These are phyloP conservation scores for Drosophila paulistorum DNA, from an alignment of 1,140 invertebrate species.

Conservation along the genomic window DNA sequence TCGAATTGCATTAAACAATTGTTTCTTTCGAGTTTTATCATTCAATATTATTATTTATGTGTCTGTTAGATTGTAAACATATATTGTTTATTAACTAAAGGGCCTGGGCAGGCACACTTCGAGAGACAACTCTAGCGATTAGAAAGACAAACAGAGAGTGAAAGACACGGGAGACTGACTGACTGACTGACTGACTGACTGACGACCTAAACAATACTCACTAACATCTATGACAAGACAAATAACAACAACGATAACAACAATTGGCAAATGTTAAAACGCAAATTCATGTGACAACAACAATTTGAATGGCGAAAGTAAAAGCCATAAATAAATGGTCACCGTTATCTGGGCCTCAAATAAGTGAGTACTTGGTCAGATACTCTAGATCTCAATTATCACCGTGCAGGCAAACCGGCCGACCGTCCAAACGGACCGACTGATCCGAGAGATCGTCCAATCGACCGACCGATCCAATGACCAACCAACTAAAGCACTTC, in stretches of 20 bases:
- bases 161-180: not conserved
- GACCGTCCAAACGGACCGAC: not conserved
- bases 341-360: slow-evolving; percentile 6
- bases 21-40: too few relatives aligned
- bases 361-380: slow-evolving; percentile 2
- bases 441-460: not conserved
- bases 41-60: not conserved
- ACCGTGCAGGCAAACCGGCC: not conserved
- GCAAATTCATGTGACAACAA: slow-evolving; percentile 44
- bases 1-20: too few relatives aligned
- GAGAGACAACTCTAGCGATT: not conserved
- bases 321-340: slow-evolving; percentile 1
- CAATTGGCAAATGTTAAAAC: slow-evolving; percentile 21
- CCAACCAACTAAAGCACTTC: not conserved
- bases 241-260: slow-evolving; percentile 1
- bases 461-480: not conserved
- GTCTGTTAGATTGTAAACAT: slow-evolving; percentile 2
- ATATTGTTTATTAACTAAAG: not conserved
- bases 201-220: not conserved
- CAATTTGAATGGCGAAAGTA: slow-evolving; percentile 14
- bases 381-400: slow-evolving; percentile 19
- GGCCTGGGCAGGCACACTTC: not conserved
- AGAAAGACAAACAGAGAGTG: not conserved
- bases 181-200: not conserved
- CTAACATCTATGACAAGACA: not conserved